These are phyloP conservation scores for Phymastichus coffea DNA, from an alignment of 1,140 invertebrate genomes.

Conservation along the genomic window DNA sequence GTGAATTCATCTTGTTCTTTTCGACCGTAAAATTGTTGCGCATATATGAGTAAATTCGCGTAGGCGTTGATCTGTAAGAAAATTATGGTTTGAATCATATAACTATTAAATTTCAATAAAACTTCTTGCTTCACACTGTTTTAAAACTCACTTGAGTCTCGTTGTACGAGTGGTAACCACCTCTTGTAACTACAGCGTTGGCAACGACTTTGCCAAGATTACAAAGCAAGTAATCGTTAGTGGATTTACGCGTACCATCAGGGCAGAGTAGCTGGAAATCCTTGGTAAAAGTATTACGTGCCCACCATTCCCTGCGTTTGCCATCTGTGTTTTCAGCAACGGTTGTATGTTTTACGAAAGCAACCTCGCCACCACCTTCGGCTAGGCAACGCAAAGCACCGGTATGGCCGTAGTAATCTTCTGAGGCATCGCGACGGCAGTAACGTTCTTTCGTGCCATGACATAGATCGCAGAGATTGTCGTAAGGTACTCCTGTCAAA, in stretches of 20 bases:
- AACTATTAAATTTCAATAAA: neutral
- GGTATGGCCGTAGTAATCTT: conserved; percentile 86
- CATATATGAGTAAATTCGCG: conserved; percentile 85
- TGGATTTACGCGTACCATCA: conserved; percentile 80
- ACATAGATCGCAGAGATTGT: conserved; percentile 93
- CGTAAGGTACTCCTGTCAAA: conserved; percentile 67
- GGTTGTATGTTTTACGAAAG: conserved; percentile 91
- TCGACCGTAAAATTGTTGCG: conserved; percentile 86
- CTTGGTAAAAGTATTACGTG: conserved; percentile 84
- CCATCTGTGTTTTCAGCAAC: conserved; percentile 90
- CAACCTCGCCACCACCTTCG: conserved; percentile 92
- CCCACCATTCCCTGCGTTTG: conserved; percentile 88
- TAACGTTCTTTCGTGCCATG: conserved; percentile 81
- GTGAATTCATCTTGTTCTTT: conserved; percentile 84
- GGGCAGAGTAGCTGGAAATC: conserved; percentile 94
- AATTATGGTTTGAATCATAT: neutral
- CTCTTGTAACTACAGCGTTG: conserved; percentile 87
- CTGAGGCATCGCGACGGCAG: conserved; percentile 80
- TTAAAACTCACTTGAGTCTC: conserved; percentile 61
- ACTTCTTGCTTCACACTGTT: neutral
- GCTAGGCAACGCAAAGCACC: conserved; percentile 62
- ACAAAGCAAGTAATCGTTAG: conserved; percentile 79
- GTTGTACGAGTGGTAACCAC: conserved; percentile 69
- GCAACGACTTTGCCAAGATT: conserved; percentile 90
- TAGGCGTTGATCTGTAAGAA: conserved; percentile 66